Percentiles rank a stretch among this genome's conserved stretches.
phyloP scores from a whole-genome alignment of 2,888 invertebrate genomes.

The Pteria penguin region DNA sequence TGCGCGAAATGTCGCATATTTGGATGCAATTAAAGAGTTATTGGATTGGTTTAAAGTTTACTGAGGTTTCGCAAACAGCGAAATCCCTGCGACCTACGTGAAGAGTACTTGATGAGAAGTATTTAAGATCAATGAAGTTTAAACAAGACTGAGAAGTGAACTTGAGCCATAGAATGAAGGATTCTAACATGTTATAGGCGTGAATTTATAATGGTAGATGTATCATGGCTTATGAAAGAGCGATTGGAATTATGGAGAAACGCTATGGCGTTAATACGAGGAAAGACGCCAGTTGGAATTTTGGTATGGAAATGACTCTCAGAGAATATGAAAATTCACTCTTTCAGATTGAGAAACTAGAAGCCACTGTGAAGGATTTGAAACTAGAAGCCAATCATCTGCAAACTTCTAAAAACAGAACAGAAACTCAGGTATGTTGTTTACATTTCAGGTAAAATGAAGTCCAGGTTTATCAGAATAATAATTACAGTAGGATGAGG shows the following conservation, averaged over 20 bases:
- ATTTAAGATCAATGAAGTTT: no score
- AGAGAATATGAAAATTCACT: slow-evolving; percentile 63
- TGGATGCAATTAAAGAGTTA: no score
- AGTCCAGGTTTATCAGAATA: background rate
- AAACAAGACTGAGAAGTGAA: no score
- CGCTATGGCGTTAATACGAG: slow-evolving; percentile 26
- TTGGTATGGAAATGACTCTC: slow-evolving; percentile 53
- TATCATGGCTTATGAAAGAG: slow-evolving; percentile 2
- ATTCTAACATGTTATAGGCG: background rate
- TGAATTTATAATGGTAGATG: slow-evolving; percentile 3
- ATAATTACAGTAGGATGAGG: no score
- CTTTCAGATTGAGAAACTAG: slow-evolving; percentile 73
- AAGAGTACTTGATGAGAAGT: no score
- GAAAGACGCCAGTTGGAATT: slow-evolving; percentile 16
- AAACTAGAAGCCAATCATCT: slow-evolving; percentile 69
- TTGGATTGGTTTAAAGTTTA: no score
- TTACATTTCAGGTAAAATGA: background rate
- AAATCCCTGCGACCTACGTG: no score
- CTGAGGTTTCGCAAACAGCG: no score
- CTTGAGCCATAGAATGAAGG: no score
- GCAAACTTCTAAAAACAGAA: slow-evolving; percentile 63
- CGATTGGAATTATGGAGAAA: slow-evolving; percentile 13
- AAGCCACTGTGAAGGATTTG: slow-evolving; percentile 64
- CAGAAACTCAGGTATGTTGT: slow-evolving; percentile 65
- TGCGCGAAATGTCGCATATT: no score